Percentiles rank a stretch among this genome's conserved stretches.
These are phyloP conservation scores for Caenorhabditis afra DNA, from an alignment of 2,888 invertebrate species.

Conservation along the genomic window DNA sequence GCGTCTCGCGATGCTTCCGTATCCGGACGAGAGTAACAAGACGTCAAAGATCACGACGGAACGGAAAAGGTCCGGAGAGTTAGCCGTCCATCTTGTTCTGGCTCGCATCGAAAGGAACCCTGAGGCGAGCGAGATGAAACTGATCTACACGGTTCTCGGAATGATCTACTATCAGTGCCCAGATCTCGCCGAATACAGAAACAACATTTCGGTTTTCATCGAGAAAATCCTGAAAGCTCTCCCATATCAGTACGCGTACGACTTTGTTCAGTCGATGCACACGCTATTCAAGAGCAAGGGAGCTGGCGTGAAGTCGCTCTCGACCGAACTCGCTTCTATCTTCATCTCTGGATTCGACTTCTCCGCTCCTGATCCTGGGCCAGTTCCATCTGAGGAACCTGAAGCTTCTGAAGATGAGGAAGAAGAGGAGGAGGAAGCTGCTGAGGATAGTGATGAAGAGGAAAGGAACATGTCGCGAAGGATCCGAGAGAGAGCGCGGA, in stretches of 20 bases:
- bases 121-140: conserved; percentile 15
- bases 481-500: conserved; percentile 9
- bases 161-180: conserved; percentile 43
- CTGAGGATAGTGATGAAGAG: conserved; percentile 14
- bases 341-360: conserved; percentile 23
- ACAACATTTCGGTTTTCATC: conserved; percentile 27
- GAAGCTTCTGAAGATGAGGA: conserved; percentile 12
- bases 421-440: conserved; percentile 12
- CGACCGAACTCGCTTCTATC: conserved; percentile 35
- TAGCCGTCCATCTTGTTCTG: conserved; percentile 16
- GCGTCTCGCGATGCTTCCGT: conserved; percentile 40
- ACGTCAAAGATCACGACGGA: conserved; percentile 48
- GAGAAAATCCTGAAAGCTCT: conserved; percentile 25
- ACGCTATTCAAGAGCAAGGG: conserved; percentile 9
- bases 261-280: conserved; percentile 52
- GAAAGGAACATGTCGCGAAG: background rate
- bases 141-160: conserved; percentile 19
- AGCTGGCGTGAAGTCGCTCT: conserved; percentile 20
- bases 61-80: conserved; percentile 38
- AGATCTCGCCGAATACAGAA: conserved; percentile 47
- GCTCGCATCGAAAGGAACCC: conserved; percentile 25
- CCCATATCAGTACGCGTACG: conserved; percentile 46
- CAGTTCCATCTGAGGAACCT: conserved; percentile 12
- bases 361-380: conserved; percentile 40
- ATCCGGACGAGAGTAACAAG: conserved; percentile 37